A percentile compares a stretch with the other conserved stretches of the same genome.
Conservation (phyloP, 2,797 vertebrate species). For the Alosa sapidissima region DNA sequence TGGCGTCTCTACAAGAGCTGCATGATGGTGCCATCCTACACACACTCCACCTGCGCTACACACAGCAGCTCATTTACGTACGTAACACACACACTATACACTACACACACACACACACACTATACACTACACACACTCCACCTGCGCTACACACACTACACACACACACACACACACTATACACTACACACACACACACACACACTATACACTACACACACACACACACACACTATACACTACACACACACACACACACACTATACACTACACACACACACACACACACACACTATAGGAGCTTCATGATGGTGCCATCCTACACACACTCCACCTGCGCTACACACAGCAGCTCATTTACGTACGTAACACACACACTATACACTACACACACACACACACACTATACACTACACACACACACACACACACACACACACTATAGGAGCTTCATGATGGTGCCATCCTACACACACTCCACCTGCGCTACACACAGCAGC, state of each 20-base stretch:
- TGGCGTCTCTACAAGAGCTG: slow-evolving; percentile 71
- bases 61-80: slow-evolving; percentile 88
- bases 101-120: slow-evolving; percentile 23
- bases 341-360: too few relatives aligned
- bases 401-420: too few relatives aligned
- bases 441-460: slow-evolving; percentile 77
- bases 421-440: background rate
- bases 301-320: too few relatives aligned
- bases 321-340: too few relatives aligned
- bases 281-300: too few relatives aligned
- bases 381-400: too few relatives aligned
- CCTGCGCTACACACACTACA: too few relatives aligned
- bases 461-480: slow-evolving; percentile 94
- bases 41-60: slow-evolving; percentile 89
- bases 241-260: too few relatives aligned
- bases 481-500: slow-evolving; percentile 77
- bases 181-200: slow-evolving; percentile 70
- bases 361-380: too few relatives aligned
- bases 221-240: slow-evolving; percentile 7
- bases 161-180: slow-evolving; percentile 85
- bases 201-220: slow-evolving; percentile 28
- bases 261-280: too few relatives aligned
- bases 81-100: slow-evolving; percentile 60
- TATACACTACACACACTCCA: slow-evolving; percentile 74
- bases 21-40: slow-evolving; percentile 95